Conservation (phyloP, 2,113 vertebrate species). For the Indicator maculatus region DNA sequence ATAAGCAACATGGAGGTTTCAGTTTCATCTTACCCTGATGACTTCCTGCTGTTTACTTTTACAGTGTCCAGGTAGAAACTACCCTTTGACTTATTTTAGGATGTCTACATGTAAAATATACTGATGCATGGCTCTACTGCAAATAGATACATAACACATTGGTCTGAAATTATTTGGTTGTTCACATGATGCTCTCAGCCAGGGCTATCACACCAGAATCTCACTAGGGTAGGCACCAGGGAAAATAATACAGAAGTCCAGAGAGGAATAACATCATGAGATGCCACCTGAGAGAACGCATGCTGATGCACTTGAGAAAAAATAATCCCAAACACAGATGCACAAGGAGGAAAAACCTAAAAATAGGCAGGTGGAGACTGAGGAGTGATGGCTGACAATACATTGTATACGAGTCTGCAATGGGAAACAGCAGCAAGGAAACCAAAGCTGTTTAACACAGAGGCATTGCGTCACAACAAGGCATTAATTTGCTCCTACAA, state of each 20-base stretch:
- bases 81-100: neutral
- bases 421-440: slow-evolving; percentile 68
- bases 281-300: slow-evolving; percentile 69
- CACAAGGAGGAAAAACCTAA: slow-evolving; percentile 68
- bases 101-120: neutral
- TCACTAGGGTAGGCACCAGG: neutral
- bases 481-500: slow-evolving; percentile 20
- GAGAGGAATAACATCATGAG: slow-evolving; percentile 72
- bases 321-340: slow-evolving; percentile 72
- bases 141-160: neutral
- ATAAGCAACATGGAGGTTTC: neutral
- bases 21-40: neutral
- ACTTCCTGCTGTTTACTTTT: slow-evolving; percentile 7
- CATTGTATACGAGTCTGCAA: slow-evolving; percentile 63
- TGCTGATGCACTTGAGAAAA: slow-evolving; percentile 60
- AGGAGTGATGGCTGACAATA: slow-evolving; percentile 69
- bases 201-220: slow-evolving; percentile 14
- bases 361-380: slow-evolving; percentile 68
- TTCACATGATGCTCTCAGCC: neutral
- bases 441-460: slow-evolving; percentile 68
- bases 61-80: neutral
- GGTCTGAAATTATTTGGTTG: neutral
- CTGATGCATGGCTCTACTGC: neutral
- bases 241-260: slow-evolving; percentile 39
- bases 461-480: slow-evolving; percentile 53